Evolutionary conservation across 2,113 vertebrate species (phyloP), one percentile per base, ranked within the genome.

Genomic region (Lophura nycthemera): DNA sequence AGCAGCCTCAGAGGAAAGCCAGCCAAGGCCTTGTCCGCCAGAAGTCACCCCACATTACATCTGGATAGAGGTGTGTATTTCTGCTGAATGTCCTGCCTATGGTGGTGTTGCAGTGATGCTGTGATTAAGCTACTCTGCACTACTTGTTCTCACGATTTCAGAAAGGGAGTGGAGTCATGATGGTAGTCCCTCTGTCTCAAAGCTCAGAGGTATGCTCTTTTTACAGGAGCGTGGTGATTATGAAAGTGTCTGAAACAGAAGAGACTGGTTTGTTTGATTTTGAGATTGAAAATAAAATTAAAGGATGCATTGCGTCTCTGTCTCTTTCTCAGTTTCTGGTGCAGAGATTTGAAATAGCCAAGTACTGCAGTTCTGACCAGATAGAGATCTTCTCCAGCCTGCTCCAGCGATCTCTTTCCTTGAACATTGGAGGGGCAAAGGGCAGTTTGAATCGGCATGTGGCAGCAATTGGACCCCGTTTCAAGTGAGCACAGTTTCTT

Each of bases 331-430:
- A 99, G 99, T 99, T 99, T 96, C 97, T 99, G 96, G 98, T 99
- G 86, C 99, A 99, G 96, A 98, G 99, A 42, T 99, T 99, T 92
- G 99, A 99, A 96, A 99, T 99, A 27, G 99, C 99, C 76, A 99
- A 99, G 86, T 99, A 99, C 97, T 99, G 99, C 97, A 99, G 99
- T 79, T 98, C 98, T 8, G 99, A 99, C 97, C 99, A 99, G 90
- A 99, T 99, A 96, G 99, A 99, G 97, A 99, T 99, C 86, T 99
- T 99, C 97, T 99, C 98, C 56, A 97, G 98, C 88, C 97, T 99
- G 79, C 97, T 99, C 38, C 99, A 99, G 97, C 97, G 99, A 14
- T 99, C 99, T 14, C 97, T 99, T 63, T 99, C 98, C 1, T 94
- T 99, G 63, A 98, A 97, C 71, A 99, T 99, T 2, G 99, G 99